Evolutionary conservation across 92 coral and sea anemone species (phyloP), one percentile per base, ranked within the genome.

Genomic region (Palythoa heliodiscus): DNA sequence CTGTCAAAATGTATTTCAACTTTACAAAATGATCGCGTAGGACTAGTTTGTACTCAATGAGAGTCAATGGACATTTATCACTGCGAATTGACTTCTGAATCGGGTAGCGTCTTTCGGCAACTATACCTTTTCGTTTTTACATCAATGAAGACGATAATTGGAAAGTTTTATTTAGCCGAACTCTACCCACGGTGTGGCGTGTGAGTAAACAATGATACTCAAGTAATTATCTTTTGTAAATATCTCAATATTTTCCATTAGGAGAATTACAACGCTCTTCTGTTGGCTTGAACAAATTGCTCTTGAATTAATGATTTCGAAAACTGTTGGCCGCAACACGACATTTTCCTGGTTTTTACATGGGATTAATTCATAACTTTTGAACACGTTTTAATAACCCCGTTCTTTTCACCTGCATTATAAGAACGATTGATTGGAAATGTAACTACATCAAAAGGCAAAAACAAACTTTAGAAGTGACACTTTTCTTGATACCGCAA

Each of bases 181-280:
- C 43, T 22, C 84, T 38, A 61, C 74, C 84, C 84, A 63, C 74
- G 64, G 84, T 80, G 73, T 47, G 60, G 74, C 73, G 61, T 48
- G 40, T 47, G 43, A 66, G 84, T 80, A 80, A 80, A 80, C 84
- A 80, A 80, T 47, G 37, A 66, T 24, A 66, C 74, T 66, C 84
- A 64, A 64, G 55, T 70, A 80, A 80, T 80, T 80, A 80, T 64
- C 84, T 70, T 43, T 80, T 80, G 84, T 66, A 80, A 80, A 80
- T 80, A 80, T 43, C 75, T 80, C 74, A 80, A 80, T 66, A 19
- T 19, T 52, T 50, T 50, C 84, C 84, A 80, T 80, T 80, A 80
- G 38, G 74, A 64, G 20, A 80, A 66, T 80, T 80, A 80, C 38
- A 47, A 48, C 9, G 23, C 63, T 73, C 39, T 53, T 63, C 39